Evolutionary conservation across 2,797 vertebrate species (phyloP).

Genomic region (Scomberomorus guttatus): DNA sequence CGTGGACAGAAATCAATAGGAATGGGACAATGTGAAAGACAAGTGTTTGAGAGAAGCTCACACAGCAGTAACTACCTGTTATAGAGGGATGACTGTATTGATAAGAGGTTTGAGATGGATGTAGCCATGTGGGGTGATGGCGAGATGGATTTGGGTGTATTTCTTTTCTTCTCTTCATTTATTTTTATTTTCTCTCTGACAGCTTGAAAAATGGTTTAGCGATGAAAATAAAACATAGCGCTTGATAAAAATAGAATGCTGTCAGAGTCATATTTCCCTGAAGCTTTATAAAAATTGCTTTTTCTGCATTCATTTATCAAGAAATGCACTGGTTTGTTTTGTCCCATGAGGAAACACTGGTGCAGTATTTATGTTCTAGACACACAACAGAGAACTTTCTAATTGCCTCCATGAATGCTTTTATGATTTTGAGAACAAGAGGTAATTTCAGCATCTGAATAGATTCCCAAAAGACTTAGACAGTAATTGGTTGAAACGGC

Average conservation of each 20-base stretch:
- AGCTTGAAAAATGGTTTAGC: conserved; percentile 74
- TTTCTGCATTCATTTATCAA: conserved; percentile 78
- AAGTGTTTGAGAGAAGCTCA: conserved; percentile 21
- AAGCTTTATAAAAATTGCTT: conserved; percentile 79
- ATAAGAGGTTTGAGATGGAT: conserved; percentile 36
- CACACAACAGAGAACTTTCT: conserved; percentile 70
- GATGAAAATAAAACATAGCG: conserved; percentile 70
- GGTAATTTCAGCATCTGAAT: conserved; percentile 68
- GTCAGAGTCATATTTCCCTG: conserved; percentile 75
- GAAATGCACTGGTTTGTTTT: conserved; percentile 68
- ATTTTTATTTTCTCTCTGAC: conserved; percentile 72
- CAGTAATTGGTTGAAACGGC: conserved; percentile 53
- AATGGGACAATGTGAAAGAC: conserved; percentile 40
- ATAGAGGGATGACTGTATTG: conserved; percentile 21
- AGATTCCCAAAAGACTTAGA: conserved; percentile 57
- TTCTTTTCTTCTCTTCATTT: conserved; percentile 60
- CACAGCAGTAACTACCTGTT: conserved; percentile 27
- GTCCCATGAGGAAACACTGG: conserved; percentile 55
- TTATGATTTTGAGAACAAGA: conserved; percentile 62
- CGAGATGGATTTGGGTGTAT: conserved; percentile 44
- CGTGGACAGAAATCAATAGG: conserved; percentile 56
- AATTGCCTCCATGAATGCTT: conserved; percentile 78
- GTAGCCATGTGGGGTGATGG: conserved; percentile 39
- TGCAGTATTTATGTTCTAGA: conserved; percentile 70
- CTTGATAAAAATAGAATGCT: conserved; percentile 77